Evolutionary conservation across 2,888 invertebrate species (phyloP), one percentile per base, ranked within the genome.

Genomic region (Helleia helle): DNA sequence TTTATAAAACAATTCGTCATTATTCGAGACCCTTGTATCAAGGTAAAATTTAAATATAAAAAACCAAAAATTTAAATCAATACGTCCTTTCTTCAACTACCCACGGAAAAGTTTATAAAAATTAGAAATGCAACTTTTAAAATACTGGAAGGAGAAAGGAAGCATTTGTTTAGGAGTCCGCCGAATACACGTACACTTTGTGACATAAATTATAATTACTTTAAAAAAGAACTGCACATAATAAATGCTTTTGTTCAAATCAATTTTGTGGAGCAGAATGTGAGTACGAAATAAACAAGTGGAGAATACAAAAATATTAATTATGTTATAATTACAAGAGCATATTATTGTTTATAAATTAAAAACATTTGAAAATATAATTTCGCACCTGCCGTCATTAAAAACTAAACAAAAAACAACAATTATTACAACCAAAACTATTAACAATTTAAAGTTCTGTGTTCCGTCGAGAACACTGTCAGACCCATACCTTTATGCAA

Each of bases 41-140:
- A 18, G 17, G 7, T 2, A 6, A 7, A 18, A 8, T 22, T 9
- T 18, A 12, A 18, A 34, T 11, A 14, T 15, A n/a, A 12, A 8
- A 7, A 4, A 8, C 3, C 11, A 30, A 18, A 12, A 8, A 8
- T 2, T 9, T 12, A n/a, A n/a, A n/a, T n/a, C n/a, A n/a, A n/a
- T n/a, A n/a, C 15, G 11, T n/a, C n/a, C n/a, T 17, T 9, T 13
- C 3, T 18, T 34, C 12, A 12, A 26, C 6, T 38, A 26, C 11
- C 9, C 14, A 29, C 30, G n/a, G n/a, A 15, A 29, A 13, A 31
- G 2, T 31, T 36, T 11, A 15, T 17, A 40, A 40, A 42, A 25
- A 47, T 29, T 27, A 42, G 52, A 55, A 55, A 55, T 54, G 51
- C 53, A 53, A 49, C 26, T 15, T 14, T 34, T 38, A 18, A 17